Percentiles rank a stretch among this genome's conserved stretches.
Conservation (phyloP, 1,140 invertebrate genomes). For the Pseudomyrmex gracilis region DNA sequence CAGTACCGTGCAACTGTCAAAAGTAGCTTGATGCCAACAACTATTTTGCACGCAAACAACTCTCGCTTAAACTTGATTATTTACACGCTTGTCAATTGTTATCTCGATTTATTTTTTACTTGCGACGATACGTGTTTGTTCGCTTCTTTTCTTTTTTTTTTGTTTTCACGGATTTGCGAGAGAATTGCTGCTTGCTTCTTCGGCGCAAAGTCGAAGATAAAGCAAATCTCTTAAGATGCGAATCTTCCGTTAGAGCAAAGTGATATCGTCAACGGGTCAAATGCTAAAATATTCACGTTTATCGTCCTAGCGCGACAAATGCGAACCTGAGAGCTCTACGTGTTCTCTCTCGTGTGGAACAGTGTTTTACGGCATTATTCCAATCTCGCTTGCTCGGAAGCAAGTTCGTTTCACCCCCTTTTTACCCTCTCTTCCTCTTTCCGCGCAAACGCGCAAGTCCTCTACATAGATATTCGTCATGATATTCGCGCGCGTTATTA, state of each 20-base stretch:
- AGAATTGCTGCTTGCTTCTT: neutral
- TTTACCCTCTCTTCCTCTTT: neutral
- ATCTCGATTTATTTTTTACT: neutral
- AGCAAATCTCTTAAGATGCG: constrained; percentile 43
- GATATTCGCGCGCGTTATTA: constrained; percentile 48
- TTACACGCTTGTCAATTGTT: constrained; percentile 32
- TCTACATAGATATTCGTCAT: constrained; percentile 55
- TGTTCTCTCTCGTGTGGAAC: constrained; percentile 7
- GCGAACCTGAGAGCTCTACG: constrained; percentile 33
- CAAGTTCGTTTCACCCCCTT: neutral
- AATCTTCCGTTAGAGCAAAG: constrained; percentile 31
- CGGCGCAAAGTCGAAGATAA: constrained; percentile 10
- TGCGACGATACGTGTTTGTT: constrained; percentile 15
- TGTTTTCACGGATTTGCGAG: neutral
- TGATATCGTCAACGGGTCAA: constrained; percentile 47
- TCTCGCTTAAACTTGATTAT: constrained; percentile 40
- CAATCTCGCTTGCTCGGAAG: neutral
- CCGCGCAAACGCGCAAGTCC: neutral
- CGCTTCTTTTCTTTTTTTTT: constrained; percentile 17
- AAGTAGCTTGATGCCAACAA: neutral
- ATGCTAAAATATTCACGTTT: constrained; percentile 59
- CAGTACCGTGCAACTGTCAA: neutral
- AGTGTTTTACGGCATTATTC: constrained; percentile 32
- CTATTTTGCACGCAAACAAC: constrained; percentile 30
- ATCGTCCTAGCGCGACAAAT: constrained; percentile 45